phyloP scores from a whole-genome alignment of 2,797 vertebrate genomes.

The Sus cebifrons region DNA sequence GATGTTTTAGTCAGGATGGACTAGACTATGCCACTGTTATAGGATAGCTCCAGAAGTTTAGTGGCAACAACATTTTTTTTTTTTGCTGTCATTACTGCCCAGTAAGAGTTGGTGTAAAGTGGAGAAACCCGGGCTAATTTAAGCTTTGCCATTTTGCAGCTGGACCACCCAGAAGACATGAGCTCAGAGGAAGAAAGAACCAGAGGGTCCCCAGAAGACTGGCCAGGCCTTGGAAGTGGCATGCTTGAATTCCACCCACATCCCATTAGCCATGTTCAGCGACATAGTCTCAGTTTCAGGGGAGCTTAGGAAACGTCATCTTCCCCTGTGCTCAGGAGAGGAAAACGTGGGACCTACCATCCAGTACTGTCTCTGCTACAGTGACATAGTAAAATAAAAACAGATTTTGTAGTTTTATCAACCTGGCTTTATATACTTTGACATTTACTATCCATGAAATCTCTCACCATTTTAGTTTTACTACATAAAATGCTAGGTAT shows the following conservation, averaged over 20 bases:
- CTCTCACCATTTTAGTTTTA: not conserved
- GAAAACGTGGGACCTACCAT: not conserved
- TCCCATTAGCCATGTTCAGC: not conserved
- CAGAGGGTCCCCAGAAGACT: not conserved
- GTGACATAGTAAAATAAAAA: not conserved
- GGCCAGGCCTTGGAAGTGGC: not conserved
- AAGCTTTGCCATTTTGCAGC: not conserved
- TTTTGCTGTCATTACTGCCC: too few relatives aligned
- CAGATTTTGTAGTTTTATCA: not conserved
- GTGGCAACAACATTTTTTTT: not conserved
- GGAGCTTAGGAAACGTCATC: not conserved
- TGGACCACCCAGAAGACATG: not conserved
- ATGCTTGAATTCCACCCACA: not conserved
- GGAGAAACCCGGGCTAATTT: not conserved
- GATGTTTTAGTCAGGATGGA: not conserved
- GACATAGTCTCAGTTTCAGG: not conserved
- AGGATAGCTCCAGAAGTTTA: not conserved
- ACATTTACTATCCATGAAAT: not conserved
- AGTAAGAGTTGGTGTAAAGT: not conserved
- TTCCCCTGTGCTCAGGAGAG: not conserved
- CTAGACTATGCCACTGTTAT: not conserved
- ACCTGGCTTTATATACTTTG: not conserved
- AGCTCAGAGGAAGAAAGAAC: constrained; percentile 39
- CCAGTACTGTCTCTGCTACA: not conserved
- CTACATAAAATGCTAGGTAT: not conserved